These are phyloP conservation scores for Bucorvus abyssinicus DNA, from an alignment of 2,797 vertebrate species.

Conservation along the genomic window DNA sequence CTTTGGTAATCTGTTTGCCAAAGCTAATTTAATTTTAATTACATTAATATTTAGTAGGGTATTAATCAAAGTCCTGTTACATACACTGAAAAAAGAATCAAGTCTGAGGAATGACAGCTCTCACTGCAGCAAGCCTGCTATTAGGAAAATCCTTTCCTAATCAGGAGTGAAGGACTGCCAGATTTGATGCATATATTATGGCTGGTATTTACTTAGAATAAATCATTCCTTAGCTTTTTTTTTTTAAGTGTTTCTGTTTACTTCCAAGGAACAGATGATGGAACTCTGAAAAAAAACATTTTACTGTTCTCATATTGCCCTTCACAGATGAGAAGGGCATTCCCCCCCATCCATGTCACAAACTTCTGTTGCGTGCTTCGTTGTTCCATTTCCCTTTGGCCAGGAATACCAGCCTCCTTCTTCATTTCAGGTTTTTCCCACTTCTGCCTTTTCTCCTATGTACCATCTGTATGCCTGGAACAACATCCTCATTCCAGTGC, in stretches of 20 bases:
- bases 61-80: slow-evolving; percentile 46
- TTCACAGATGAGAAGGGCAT: neutral
- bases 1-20: slow-evolving; percentile 70
- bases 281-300: neutral
- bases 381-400: slow-evolving; percentile 34
- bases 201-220: slow-evolving; percentile 32
- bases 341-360: neutral
- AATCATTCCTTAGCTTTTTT: neutral
- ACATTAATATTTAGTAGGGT: slow-evolving; percentile 59
- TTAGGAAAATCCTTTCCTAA: slow-evolving; percentile 43
- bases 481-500: slow-evolving; percentile 53
- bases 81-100: slow-evolving; percentile 14
- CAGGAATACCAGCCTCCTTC: slow-evolving; percentile 37
- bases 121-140: slow-evolving; percentile 36
- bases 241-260: neutral
- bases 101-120: slow-evolving; percentile 31
- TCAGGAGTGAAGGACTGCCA: neutral
- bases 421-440: slow-evolving; percentile 58
- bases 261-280: neutral
- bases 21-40: slow-evolving; percentile 71
- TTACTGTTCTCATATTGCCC: neutral
- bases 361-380: neutral
- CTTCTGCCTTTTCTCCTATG: slow-evolving; percentile 50
- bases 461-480: slow-evolving; percentile 60
- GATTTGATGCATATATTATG: slow-evolving; percentile 20